phyloP scores from a whole-genome alignment of 2,888 invertebrate species.

The Andrena praecox region DNA sequence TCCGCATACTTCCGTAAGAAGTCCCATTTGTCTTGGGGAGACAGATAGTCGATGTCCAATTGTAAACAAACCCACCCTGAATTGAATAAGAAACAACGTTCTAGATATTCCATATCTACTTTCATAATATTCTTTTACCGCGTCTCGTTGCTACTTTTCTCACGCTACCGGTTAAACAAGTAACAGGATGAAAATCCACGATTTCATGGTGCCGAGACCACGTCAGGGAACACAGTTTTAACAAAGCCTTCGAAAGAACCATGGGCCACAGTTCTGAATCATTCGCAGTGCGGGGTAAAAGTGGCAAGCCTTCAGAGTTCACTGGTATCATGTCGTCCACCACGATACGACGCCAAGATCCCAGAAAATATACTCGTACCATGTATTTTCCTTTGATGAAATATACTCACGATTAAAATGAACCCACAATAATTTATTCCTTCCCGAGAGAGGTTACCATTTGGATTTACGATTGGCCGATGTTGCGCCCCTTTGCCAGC shows the following conservation, averaged over 20 bases:
- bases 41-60: conserved; percentile 66
- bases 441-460: conserved; percentile 73
- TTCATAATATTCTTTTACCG: not conserved
- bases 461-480: conserved; percentile 81
- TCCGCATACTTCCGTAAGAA: conserved; percentile 73
- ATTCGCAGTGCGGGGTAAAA: conserved; percentile 82
- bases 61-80: conserved; percentile 74
- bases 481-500: conserved; percentile 82
- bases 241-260: conserved; percentile 85
- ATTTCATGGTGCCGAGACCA: conserved; percentile 81
- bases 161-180: conserved; percentile 84
- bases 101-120: not conserved
- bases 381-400: conserved; percentile 84
- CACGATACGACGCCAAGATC: conserved; percentile 85
- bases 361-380: conserved; percentile 85
- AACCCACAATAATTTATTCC: not conserved
- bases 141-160: no score
- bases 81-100: not conserved
- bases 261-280: conserved; percentile 85
- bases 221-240: conserved; percentile 84
- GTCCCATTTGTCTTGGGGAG: conserved; percentile 75
- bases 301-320: conserved; percentile 77
- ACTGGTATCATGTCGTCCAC: conserved; percentile 86
- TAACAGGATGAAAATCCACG: conserved; percentile 84
- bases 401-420: not conserved